A percentile compares a stretch with the other conserved stretches of the same genome.
Conservation (phyloP, 2,113 vertebrate genomes). For the Dasyprocta punctata region DNA sequence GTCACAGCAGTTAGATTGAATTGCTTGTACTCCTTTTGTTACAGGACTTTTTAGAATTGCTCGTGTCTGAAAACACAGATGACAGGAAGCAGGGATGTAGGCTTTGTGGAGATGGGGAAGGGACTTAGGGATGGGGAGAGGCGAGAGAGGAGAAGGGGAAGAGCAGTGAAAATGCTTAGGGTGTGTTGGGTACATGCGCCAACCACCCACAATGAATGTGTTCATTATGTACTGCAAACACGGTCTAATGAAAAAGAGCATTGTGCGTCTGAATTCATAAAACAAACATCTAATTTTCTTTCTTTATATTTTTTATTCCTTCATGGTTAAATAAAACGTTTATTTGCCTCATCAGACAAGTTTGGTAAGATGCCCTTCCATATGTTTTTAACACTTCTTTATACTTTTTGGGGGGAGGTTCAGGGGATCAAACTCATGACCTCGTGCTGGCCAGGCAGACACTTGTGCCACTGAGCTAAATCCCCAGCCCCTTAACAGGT, state of each 20-base stretch:
- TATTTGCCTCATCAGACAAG: constrained; percentile 6
- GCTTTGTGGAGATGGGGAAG: not conserved
- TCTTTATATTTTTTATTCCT: not conserved
- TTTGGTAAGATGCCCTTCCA: not conserved
- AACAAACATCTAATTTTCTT: constrained; percentile 10
- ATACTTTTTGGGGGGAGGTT: too few species aligned
- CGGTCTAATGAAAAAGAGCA: not conserved
- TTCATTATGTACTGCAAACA: not conserved
- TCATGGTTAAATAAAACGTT: not conserved
- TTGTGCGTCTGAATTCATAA: not conserved
- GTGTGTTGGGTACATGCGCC: not conserved
- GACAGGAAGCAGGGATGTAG: not conserved
- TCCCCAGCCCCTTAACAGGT: not conserved
- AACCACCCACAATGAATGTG: not conserved
- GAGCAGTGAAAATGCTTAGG: not conserved
- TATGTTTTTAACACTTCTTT: not conserved
- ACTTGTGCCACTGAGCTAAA: too few species aligned
- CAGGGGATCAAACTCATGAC: too few species aligned
- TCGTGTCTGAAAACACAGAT: not conserved
- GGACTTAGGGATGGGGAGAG: not conserved
- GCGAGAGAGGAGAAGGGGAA: too few species aligned
- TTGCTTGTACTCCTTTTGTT: not conserved
- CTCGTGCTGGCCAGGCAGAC: too few species aligned
- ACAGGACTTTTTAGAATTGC: not conserved
- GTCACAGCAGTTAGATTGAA: constrained; percentile 11